These are phyloP conservation scores for Rhogogaster chlorosoma DNA, from an alignment of 2,888 invertebrate genomes.

Conservation along the genomic window DNA sequence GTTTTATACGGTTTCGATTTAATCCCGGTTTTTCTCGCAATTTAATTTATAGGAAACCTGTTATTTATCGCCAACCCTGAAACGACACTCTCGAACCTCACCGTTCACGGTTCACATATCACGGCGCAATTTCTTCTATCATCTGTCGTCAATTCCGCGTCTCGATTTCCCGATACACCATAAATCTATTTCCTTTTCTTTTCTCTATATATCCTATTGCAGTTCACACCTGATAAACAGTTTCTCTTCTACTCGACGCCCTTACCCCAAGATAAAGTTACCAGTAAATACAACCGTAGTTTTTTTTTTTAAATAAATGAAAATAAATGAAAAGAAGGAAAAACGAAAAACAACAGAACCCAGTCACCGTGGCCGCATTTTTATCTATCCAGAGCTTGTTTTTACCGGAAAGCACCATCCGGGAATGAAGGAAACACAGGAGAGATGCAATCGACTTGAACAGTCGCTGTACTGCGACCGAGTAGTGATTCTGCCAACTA, in stretches of 20 bases:
- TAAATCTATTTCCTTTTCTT: conserved; percentile 16
- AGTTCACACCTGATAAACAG: not conserved
- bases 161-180: conserved; percentile 19
- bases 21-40: conserved; percentile 16
- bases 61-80: conserved; percentile 28
- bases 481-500: not conserved
- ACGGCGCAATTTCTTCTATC: conserved; percentile 31
- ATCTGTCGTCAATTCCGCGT: conserved; percentile 27
- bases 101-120: conserved; percentile 35
- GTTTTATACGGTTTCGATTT: conserved; percentile 27
- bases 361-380: not conserved
- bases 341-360: not conserved
- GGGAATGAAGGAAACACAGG: not conserved
- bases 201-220: not conserved
- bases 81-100: conserved; percentile 27
- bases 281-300: not conserved
- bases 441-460: conserved; percentile 1
- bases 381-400: not conserved
- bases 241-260: not conserved
- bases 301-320: not conserved
- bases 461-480: not conserved
- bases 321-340: too few species aligned
- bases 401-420: not conserved
- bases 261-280: not conserved
- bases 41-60: conserved; percentile 39